A percentile compares a stretch with the other conserved stretches of the same genome.
These are phyloP conservation scores for Nerophis lumbriciformis DNA, from an alignment of 2,113 vertebrate species.

Conservation along the genomic window DNA sequence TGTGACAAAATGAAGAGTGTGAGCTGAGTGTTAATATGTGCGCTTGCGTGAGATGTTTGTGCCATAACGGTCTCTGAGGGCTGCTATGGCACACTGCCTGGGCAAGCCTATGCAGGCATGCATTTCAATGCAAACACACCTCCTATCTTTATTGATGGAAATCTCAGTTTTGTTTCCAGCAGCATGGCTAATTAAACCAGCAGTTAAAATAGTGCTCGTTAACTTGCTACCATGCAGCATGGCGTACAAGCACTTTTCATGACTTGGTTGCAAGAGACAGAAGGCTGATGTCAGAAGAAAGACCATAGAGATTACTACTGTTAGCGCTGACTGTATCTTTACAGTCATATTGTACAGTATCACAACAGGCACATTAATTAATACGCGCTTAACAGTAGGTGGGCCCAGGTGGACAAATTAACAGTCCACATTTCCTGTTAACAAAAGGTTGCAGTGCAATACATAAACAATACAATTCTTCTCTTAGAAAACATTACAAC, in stretches of 20 bases:
- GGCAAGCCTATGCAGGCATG: constrained; percentile 66
- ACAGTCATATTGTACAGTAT: constrained; percentile 62
- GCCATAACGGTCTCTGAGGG: constrained; percentile 63
- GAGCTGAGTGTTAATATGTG: constrained; percentile 55
- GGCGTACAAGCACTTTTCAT: constrained; percentile 54
- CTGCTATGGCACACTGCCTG: constrained; percentile 67
- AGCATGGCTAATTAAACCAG: constrained; percentile 74
- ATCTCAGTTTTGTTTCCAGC: constrained; percentile 75
- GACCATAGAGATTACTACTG: constrained; percentile 61
- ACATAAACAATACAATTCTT: not conserved
- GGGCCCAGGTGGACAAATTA: constrained; percentile 58
- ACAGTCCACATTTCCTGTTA: constrained; percentile 36
- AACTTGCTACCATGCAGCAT: constrained; percentile 56
- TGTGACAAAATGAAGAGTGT: constrained; percentile 52
- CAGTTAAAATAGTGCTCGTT: constrained; percentile 74
- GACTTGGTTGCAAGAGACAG: constrained; percentile 44
- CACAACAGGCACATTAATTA: constrained; percentile 65
- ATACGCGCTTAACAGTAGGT: constrained; percentile 65
- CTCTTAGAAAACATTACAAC: not conserved
- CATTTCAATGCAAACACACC: constrained; percentile 33
- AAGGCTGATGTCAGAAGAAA: constrained; percentile 43
- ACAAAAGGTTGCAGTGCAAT: constrained; percentile 30
- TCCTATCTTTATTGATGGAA: constrained; percentile 73
- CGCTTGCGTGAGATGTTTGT: constrained; percentile 61
- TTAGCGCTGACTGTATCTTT: constrained; percentile 72